A percentile compares a stretch with the other conserved stretches of the same genome.
Conservation (phyloP, 2,888 invertebrate species). For the Salticus scenicus region DNA sequence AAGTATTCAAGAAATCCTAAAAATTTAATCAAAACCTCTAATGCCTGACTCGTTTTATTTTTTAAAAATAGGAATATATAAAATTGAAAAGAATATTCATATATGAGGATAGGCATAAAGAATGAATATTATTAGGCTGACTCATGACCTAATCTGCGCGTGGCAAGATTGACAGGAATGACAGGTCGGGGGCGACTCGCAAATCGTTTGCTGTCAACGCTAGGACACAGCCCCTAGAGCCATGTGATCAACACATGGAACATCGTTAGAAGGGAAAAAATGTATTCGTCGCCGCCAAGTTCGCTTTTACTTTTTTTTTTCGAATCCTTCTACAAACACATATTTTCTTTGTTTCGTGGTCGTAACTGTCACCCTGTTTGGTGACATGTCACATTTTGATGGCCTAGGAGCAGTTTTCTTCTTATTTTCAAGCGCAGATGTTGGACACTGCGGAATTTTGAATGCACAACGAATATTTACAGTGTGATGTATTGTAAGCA, state of each 20-base stretch:
- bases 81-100: not conserved
- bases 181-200: conserved; percentile 52
- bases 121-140: conserved; percentile 50
- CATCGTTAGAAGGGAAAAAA: conserved; percentile 33
- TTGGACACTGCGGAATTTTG: conserved; percentile 19
- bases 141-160: conserved; percentile 64
- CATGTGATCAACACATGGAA: conserved; percentile 65
- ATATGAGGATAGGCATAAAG: not conserved
- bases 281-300: conserved; percentile 10
- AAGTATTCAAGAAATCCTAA: too few relatives aligned
- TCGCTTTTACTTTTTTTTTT: conserved; percentile 26
- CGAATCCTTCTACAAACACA: conserved; percentile 61
- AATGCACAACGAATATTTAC: conserved; percentile 15
- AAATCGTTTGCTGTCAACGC: conserved; percentile 55
- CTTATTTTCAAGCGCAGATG: conserved; percentile 15
- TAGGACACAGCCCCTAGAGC: conserved; percentile 53
- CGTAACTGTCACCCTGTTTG: conserved; percentile 31
- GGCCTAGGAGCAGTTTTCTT: conserved; percentile 2
- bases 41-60: not conserved
- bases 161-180: conserved; percentile 54
- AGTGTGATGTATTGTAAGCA: conserved; percentile 3
- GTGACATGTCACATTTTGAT: conserved; percentile 40
- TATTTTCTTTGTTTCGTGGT: conserved; percentile 65
- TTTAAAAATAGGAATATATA: not conserved
- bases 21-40: not conserved